Evolutionary conservation across 2,888 invertebrate species (phyloP).

Genomic region (Cacoxenus indagator): DNA sequence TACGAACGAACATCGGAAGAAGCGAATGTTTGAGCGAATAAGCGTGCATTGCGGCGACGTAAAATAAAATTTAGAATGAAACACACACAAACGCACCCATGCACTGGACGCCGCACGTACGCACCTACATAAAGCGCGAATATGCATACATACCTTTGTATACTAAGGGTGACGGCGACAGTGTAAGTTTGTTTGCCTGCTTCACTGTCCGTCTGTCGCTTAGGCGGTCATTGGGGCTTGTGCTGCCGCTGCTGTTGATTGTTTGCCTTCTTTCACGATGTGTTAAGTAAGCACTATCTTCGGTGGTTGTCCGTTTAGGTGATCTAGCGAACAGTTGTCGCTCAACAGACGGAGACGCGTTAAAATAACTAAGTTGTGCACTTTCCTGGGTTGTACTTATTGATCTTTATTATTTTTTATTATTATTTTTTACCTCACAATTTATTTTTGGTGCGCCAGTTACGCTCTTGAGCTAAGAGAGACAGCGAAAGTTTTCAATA

Average conservation of each 20-base stretch:
- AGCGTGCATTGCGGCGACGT: not conserved
- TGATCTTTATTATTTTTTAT: too few relatives aligned
- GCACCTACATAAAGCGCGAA: not conserved
- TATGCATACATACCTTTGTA: not conserved
- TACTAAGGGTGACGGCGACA: not conserved
- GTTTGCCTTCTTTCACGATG: not conserved
- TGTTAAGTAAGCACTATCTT: not conserved
- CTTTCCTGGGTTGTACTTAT: not conserved
- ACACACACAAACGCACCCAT: too few relatives aligned
- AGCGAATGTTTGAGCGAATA: not conserved
- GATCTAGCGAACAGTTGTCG: not conserved
- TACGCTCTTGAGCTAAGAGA: too few relatives aligned
- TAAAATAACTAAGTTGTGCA: not conserved
- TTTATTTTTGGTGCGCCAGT: too few relatives aligned
- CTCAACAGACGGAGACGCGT: not conserved
- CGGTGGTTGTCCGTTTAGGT: not conserved
- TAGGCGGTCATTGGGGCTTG: not conserved
- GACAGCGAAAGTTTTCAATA: too few relatives aligned
- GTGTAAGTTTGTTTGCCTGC: not conserved
- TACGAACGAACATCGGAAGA: slow-evolving; percentile 28
- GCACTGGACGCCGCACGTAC: not conserved
- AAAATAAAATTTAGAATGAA: not conserved
- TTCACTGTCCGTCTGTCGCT: not conserved
- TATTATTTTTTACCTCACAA: too few relatives aligned
- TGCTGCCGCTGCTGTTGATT: not conserved